Conservation (phyloP, 2,888 invertebrate species). For the Helleia helle region DNA sequence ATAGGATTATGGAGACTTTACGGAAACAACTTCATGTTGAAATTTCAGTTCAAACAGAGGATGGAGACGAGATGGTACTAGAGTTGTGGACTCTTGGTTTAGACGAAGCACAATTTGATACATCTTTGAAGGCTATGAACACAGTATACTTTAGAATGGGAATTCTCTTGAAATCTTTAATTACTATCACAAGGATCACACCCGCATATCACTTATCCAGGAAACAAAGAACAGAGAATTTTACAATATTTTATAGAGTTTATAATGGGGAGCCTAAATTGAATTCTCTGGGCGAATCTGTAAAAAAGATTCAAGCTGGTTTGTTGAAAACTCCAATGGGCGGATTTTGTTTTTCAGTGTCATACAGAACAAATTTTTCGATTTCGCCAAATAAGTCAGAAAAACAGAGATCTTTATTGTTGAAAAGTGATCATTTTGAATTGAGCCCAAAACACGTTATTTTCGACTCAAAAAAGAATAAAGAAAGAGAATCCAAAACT, state of each 20-base stretch:
- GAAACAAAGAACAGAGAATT: constrained; percentile 90
- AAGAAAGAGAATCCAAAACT: constrained; percentile 43
- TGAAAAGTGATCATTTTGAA: constrained; percentile 96
- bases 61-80: constrained; percentile 92
- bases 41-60: constrained; percentile 91
- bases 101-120: constrained; percentile 78
- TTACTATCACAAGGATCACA: constrained; percentile 91
- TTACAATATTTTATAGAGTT: constrained; percentile 92
- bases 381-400: constrained; percentile 88
- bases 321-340: constrained; percentile 92
- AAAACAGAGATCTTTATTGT: constrained; percentile 80
- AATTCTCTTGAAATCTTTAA: constrained; percentile 89
- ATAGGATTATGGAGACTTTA: constrained; percentile 56
- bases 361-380: constrained; percentile 93
- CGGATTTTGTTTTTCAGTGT: constrained; percentile 85
- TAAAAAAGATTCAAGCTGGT: constrained; percentile 87
- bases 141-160: constrained; percentile 96
- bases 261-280: constrained; percentile 86
- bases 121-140: constrained; percentile 80
- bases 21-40: constrained; percentile 85
- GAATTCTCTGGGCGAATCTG: constrained; percentile 85
- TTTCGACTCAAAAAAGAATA: constrained; percentile 75
- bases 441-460: constrained; percentile 79
- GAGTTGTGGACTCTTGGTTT: constrained; percentile 91
- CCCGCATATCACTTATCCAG: constrained; percentile 95